A percentile compares a stretch with the other conserved stretches of the same genome.
These are phyloP conservation scores for Apoda limacodes DNA, from an alignment of 2,888 invertebrate genomes.

Conservation along the genomic window DNA sequence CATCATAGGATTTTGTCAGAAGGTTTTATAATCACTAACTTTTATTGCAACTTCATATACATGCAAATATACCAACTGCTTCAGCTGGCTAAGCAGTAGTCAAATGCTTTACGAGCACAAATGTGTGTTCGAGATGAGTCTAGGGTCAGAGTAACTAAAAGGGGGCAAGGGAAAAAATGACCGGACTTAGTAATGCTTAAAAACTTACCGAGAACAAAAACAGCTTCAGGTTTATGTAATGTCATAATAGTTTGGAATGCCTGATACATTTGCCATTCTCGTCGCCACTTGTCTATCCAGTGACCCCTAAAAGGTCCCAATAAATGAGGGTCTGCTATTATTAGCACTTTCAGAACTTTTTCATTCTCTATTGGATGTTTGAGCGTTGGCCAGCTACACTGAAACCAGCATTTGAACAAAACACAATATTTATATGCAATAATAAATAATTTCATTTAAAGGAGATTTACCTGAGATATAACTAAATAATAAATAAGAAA, in stretches of 20 bases:
- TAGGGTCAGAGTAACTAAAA: no score
- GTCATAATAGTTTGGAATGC: constrained; percentile 87
- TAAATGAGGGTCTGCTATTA: constrained; percentile 93
- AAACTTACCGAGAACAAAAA: constrained; percentile 86
- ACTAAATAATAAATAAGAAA: constrained; percentile 47
- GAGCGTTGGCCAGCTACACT: constrained; percentile 81
- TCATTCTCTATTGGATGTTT: constrained; percentile 26
- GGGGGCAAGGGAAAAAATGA: no score
- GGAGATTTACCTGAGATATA: constrained; percentile 37
- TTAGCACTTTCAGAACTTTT: constrained; percentile 76
- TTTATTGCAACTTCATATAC: no score
- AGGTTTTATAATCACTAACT: no score
- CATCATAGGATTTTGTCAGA: no score
- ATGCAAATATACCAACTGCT: no score
- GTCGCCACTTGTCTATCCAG: constrained; percentile 94
- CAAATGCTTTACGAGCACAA: no score
- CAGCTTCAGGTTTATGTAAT: constrained; percentile 85
- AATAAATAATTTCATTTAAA: background rate
- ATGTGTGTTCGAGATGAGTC: no score
- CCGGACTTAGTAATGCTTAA: no score
- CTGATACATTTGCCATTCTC: constrained; percentile 98
- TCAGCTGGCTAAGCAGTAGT: no score
- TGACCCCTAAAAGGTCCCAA: constrained; percentile 88
- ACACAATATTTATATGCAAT: background rate
- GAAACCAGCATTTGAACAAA: constrained; percentile 23